Conservation (phyloP, 2,113 vertebrate genomes). For the Eleginops maclovinus region DNA sequence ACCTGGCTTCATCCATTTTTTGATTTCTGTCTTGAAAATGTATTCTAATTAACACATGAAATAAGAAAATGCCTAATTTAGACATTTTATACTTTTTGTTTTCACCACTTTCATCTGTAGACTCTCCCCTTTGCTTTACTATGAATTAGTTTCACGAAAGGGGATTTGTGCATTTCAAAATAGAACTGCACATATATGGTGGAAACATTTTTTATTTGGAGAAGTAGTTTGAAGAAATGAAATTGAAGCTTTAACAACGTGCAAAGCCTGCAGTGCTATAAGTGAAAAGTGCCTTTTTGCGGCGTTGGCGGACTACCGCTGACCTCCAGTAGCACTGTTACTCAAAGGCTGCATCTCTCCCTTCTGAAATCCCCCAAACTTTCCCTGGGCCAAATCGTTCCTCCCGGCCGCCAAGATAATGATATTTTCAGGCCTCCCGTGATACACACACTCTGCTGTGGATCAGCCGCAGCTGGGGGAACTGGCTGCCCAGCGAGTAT, state of each 20-base stretch:
- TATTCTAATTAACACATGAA: no score
- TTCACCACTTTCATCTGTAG: no score
- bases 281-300: neutral
- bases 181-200: neutral
- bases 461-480: conserved; percentile 51
- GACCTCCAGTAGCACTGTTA: conserved; percentile 75
- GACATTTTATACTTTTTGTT: no score
- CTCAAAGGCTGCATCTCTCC: conserved; percentile 49
- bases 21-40: no score
- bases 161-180: neutral
- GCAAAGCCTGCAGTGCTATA: neutral
- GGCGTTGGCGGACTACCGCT: conserved; percentile 45
- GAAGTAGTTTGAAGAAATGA: conserved; percentile 17
- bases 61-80: no score
- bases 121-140: no score
- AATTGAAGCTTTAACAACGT: conserved; percentile 1
- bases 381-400: conserved; percentile 68
- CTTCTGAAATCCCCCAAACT: conserved; percentile 80
- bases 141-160: neutral
- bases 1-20: no score
- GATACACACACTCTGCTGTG: conserved; percentile 36
- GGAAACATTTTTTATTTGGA: neutral
- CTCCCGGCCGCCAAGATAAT: conserved; percentile 63
- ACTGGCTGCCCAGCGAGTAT: conserved; percentile 36
- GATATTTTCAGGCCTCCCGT: conserved; percentile 73